Conservation (phyloP, 2,888 invertebrate species). For the Agapetus fuscipes region DNA sequence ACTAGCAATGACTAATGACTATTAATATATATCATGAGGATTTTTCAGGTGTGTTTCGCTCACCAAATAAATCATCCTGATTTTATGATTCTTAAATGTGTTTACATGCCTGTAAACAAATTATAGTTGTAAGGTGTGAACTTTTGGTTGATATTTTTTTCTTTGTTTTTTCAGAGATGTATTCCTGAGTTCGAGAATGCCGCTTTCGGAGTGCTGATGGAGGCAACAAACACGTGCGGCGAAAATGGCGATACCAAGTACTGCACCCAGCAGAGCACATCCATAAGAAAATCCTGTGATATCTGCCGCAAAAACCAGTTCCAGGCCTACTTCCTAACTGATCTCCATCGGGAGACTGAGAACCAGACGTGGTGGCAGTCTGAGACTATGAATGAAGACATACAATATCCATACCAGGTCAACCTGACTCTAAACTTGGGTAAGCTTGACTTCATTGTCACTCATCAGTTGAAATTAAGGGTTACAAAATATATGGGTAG, state of each 20-base stretch:
- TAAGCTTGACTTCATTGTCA: slow-evolving; percentile 32
- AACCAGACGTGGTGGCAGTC: slow-evolving; percentile 97
- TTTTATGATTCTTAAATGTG: no score
- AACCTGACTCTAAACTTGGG: slow-evolving; percentile 85
- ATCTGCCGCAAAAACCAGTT: slow-evolving; percentile 56
- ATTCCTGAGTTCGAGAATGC: slow-evolving; percentile 96
- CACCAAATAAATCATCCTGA: neutral
- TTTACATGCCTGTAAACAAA: no score
- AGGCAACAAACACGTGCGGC: slow-evolving; percentile 95
- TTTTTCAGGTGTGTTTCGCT: neutral
- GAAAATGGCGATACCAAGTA: slow-evolving; percentile 65
- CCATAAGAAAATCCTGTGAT: slow-evolving; percentile 69
- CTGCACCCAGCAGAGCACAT: slow-evolving; percentile 84
- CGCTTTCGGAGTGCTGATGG: slow-evolving; percentile 80
- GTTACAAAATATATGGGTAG: neutral
- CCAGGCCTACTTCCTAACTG: slow-evolving; percentile 66
- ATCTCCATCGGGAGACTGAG: slow-evolving; percentile 84
- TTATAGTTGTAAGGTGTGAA: no score
- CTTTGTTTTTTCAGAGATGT: slow-evolving; percentile 58
- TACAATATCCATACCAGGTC: slow-evolving; percentile 85
- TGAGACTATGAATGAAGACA: slow-evolving; percentile 91
- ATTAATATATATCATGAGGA: no score
- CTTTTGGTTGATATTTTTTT: no score
- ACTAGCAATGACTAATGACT: no score
- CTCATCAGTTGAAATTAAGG: neutral